Evolutionary conservation across 1,140 invertebrate species (phyloP).

Genomic region (Scaptomyza hsui): DNA sequence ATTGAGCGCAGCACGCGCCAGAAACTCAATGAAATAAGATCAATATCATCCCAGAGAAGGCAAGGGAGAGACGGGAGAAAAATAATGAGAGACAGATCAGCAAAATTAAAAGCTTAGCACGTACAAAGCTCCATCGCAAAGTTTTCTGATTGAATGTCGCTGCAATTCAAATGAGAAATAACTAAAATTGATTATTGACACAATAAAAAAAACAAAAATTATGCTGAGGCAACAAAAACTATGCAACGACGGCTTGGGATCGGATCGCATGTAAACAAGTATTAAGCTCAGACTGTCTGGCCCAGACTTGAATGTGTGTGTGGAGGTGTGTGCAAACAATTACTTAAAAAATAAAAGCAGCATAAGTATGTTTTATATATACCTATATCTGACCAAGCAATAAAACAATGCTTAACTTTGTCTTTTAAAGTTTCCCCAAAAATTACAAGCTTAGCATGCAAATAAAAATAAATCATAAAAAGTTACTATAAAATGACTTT

Average conservation of each 20-base stretch:
- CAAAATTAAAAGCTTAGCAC: background rate
- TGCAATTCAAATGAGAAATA: constrained; percentile 17
- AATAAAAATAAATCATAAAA: no score
- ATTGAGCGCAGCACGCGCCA: constrained; percentile 61
- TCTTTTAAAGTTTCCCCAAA: no score
- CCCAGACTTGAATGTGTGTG: background rate
- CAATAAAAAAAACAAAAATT: constrained; percentile 38
- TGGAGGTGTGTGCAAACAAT: background rate
- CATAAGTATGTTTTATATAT: no score
- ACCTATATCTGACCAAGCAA: no score
- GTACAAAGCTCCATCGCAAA: background rate
- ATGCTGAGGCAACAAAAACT: constrained; percentile 40
- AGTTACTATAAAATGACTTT: no score
- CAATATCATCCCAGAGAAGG: constrained; percentile 14
- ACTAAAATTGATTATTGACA: constrained; percentile 59
- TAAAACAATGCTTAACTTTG: no score
- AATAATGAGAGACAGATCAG: constrained; percentile 13
- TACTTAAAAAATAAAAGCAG: no score
- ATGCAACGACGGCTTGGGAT: constrained; percentile 4
- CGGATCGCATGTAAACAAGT: constrained; percentile 33
- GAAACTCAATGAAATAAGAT: constrained; percentile 36
- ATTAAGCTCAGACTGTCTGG: constrained; percentile 18
- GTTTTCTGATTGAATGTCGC: background rate
- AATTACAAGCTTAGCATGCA: no score
- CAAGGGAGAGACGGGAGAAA: background rate